Evolutionary conservation across 2,797 vertebrate genomes (phyloP).

Genomic region (Potorous gilbertii): DNA sequence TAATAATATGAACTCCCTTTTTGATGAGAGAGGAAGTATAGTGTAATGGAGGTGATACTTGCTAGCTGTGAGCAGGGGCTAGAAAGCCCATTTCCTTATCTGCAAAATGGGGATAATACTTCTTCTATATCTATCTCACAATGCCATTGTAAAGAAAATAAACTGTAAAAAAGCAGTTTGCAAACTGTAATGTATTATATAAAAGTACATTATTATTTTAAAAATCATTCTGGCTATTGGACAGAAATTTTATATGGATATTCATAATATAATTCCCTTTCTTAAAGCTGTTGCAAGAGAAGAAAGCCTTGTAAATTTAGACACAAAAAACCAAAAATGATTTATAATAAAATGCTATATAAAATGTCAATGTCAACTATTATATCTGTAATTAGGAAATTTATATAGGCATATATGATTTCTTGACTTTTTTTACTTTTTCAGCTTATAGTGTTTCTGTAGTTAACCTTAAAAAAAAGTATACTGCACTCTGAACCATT

Average conservation of each 20-base stretch:
- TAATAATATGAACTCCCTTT: background rate
- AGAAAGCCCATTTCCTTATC: too few relatives aligned
- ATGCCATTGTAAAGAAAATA: background rate
- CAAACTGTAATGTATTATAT: background rate
- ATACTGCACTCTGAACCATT: background rate
- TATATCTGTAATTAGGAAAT: background rate
- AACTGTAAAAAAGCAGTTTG: too few relatives aligned
- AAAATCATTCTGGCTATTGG: background rate
- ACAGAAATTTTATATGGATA: background rate
- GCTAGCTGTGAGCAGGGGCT: background rate
- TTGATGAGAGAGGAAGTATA: background rate
- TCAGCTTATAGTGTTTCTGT: conserved; percentile 20
- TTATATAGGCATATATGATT: background rate
- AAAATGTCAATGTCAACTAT: conserved; percentile 13
- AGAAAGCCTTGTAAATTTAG: background rate
- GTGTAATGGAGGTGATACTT: background rate
- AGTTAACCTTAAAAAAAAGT: conserved; percentile 27
- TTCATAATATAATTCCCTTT: background rate
- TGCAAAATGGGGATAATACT: too few relatives aligned
- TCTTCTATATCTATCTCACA: background rate
- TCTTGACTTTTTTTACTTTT: conserved; percentile 19
- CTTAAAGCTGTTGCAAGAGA: background rate
- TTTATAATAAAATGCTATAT: background rate
- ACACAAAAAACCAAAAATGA: background rate
- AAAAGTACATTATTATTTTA: background rate